Conservation (phyloP, 2,113 vertebrate species). For the Rhodinocichla rosea region DNA sequence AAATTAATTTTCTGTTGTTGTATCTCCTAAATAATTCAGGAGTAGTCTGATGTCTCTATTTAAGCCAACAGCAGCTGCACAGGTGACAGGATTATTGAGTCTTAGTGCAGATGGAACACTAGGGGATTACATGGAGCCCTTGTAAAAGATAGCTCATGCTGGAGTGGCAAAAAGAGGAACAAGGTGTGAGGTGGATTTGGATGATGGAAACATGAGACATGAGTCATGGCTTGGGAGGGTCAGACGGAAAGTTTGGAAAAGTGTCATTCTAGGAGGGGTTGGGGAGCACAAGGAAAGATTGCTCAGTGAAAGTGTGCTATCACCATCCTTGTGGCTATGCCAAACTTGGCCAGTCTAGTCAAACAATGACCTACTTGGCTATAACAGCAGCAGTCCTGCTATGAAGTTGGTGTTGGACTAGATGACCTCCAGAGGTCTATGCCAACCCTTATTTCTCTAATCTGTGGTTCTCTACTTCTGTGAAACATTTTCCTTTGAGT, state of each 20-base stretch:
- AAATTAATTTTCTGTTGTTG: background rate
- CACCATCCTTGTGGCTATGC: accelerated
- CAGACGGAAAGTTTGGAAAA: background rate
- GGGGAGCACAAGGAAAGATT: background rate
- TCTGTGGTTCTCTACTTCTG: background rate
- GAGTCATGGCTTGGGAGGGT: background rate
- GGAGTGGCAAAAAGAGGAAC: background rate
- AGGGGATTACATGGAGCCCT: background rate
- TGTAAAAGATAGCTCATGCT: background rate
- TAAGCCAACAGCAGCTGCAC: background rate
- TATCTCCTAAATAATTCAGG: background rate
- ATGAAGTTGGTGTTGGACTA: background rate
- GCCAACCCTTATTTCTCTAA: background rate
- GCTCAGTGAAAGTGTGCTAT: background rate
- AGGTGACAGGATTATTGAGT: background rate
- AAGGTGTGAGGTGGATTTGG: background rate
- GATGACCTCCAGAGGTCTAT: background rate
- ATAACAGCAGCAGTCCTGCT: background rate
- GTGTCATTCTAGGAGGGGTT: accelerated
- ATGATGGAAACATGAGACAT: background rate
- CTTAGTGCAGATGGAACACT: background rate
- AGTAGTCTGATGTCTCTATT: background rate
- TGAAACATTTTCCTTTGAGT: background rate
- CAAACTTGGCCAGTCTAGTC: background rate
- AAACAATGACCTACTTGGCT: background rate